Evolutionary conservation across 2,888 invertebrate species (phyloP).

Genomic region (Pollenia angustigena): DNA sequence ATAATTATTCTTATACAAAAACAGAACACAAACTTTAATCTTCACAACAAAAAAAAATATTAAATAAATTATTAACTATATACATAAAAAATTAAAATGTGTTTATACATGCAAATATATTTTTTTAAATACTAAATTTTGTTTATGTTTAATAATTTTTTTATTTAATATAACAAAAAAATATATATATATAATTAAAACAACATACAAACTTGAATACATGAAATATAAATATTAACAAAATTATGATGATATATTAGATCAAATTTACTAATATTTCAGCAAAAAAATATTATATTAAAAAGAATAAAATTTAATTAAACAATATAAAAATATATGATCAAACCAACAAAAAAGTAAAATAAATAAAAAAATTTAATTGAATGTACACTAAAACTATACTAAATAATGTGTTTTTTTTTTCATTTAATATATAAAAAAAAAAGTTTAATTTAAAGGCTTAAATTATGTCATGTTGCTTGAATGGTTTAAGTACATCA

Average conservation of each 20-base stretch:
- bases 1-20: slow-evolving; percentile 15
- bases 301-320: slow-evolving; percentile 25
- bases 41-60: background rate
- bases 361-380: slow-evolving; percentile 64
- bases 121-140: slow-evolving; percentile 57
- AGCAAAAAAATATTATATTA: slow-evolving; percentile 34
- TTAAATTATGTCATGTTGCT: no score
- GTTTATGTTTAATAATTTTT: slow-evolving; percentile 48
- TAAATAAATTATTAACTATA: slow-evolving; percentile 14
- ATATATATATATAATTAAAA: slow-evolving; percentile 10
- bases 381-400: slow-evolving; percentile 67
- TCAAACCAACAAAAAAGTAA: slow-evolving; percentile 49
- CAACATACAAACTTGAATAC: no score
- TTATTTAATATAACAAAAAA: slow-evolving; percentile 47
- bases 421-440: background rate
- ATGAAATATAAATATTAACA: slow-evolving; percentile 47
- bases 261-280: slow-evolving; percentile 71
- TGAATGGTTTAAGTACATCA: no score
- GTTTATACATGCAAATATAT: slow-evolving; percentile 38
- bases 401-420: slow-evolving; percentile 41
- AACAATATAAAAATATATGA: slow-evolving; percentile 38
- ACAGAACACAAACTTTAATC: slow-evolving; percentile 9
- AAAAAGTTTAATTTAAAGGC: no score
- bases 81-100: slow-evolving; percentile 45
- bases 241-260: slow-evolving; percentile 57